These are phyloP conservation scores for Cephus pulcher DNA, from an alignment of 2,888 invertebrate genomes.

Conservation along the genomic window DNA sequence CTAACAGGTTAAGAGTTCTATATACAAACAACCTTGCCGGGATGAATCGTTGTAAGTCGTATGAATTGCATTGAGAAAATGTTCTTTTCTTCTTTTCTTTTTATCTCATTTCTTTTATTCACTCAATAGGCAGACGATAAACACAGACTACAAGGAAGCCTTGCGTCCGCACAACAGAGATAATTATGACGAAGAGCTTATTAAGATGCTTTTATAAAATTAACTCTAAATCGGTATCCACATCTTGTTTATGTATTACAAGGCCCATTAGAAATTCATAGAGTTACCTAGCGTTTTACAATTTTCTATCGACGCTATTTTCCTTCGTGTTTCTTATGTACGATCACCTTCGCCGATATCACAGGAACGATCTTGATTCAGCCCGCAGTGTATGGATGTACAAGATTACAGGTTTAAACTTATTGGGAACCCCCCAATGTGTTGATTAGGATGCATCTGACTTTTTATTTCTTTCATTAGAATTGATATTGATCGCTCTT, in stretches of 20 bases:
- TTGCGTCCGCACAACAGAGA: background rate
- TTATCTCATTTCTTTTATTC: background rate
- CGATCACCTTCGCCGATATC: background rate
- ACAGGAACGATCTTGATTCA: background rate
- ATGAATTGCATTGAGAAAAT: background rate
- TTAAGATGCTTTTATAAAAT: background rate
- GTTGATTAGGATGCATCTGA: background rate
- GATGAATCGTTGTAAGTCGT: background rate
- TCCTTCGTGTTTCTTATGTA: background rate
- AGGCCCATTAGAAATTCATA: background rate
- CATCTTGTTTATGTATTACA: background rate
- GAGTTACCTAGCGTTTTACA: background rate
- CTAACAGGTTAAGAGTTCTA: background rate
- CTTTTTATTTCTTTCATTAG: background rate
- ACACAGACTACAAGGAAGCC: background rate
- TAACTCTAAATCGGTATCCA: background rate
- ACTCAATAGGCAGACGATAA: background rate
- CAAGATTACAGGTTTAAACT: background rate
- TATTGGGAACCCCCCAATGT: background rate
- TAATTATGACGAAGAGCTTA: background rate
- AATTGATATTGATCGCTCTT: background rate
- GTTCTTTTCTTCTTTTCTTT: background rate
- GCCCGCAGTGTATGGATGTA: background rate
- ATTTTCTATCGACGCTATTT: background rate
- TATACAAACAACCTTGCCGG: background rate